A percentile compares a stretch with the other conserved stretches of the same genome.
Evolutionary conservation across 2,113 vertebrate genomes (phyloP).

Genomic region (Ondatra zibethicus): DNA sequence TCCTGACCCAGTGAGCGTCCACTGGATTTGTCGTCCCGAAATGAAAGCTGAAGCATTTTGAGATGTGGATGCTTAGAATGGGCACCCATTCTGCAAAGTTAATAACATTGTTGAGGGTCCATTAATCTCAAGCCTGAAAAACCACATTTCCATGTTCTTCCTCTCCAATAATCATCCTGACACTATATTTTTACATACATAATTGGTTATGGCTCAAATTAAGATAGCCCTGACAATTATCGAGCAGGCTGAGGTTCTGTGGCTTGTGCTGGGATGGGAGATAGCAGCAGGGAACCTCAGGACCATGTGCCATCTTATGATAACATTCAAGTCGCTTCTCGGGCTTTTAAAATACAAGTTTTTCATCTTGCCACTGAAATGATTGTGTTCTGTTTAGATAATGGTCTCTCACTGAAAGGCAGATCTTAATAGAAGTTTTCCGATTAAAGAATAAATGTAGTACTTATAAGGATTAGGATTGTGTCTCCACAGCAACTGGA

Average conservation of each 20-base stretch:
- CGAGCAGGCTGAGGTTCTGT: slow-evolving; percentile 48
- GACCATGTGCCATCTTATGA: slow-evolving; percentile 63
- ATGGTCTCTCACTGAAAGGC: slow-evolving; percentile 59
- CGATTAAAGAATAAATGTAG: slow-evolving; percentile 73
- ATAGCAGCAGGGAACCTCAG: slow-evolving; percentile 45
- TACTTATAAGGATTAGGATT: slow-evolving; percentile 50
- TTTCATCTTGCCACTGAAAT: slow-evolving; percentile 72
- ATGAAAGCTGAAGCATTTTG: slow-evolving; percentile 46
- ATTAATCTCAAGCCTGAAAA: slow-evolving; percentile 76
- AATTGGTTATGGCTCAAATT: slow-evolving; percentile 70
- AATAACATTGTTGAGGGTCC: slow-evolving; percentile 76
- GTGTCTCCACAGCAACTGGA: slow-evolving; percentile 61
- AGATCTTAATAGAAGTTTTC: slow-evolving; percentile 72
- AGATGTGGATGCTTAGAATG: slow-evolving; percentile 49
- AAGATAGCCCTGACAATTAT: slow-evolving; percentile 73
- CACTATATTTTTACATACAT: slow-evolving; percentile 76
- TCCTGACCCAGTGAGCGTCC: slow-evolving; percentile 36
- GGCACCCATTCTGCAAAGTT: slow-evolving; percentile 69
- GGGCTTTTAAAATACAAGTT: slow-evolving; percentile 42
- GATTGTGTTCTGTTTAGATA: slow-evolving; percentile 76
- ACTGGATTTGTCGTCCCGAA: slow-evolving; percentile 36
- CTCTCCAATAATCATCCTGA: slow-evolving; percentile 66
- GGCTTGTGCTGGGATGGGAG: slow-evolving; percentile 36
- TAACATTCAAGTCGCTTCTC: slow-evolving; percentile 70
- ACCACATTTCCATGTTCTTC: slow-evolving; percentile 67